These are phyloP conservation scores for Pluvianellus socialis DNA, from an alignment of 2,113 vertebrate genomes.

Conservation along the genomic window DNA sequence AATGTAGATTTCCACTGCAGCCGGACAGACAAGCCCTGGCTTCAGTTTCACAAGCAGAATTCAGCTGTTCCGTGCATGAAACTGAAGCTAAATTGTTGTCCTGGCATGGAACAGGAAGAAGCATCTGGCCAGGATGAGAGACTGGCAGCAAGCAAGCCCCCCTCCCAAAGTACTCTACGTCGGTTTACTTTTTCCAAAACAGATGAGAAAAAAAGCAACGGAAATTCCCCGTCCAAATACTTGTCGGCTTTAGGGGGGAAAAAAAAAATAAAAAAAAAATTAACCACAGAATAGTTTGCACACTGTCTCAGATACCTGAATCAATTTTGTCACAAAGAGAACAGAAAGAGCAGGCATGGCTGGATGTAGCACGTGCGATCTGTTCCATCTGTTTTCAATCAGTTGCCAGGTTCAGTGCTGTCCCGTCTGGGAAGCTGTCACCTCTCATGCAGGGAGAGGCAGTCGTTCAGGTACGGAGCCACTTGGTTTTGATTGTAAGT, in stretches of 20 bases:
- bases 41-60: not conserved
- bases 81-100: not conserved
- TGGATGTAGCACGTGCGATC: not conserved
- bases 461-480: not conserved
- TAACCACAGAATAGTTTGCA: not conserved
- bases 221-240: not conserved
- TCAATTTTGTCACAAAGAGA: not conserved
- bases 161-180: not conserved
- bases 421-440: not conserved
- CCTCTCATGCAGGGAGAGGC: not conserved
- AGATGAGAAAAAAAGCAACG: not conserved
- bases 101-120: not conserved
- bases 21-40: not conserved
- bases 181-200: not conserved
- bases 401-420: not conserved
- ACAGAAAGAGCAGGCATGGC: not conserved
- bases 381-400: not conserved
- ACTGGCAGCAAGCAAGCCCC: not conserved
- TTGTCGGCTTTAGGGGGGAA: not conserved
- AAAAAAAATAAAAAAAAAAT: not conserved
- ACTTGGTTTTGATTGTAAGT: not conserved
- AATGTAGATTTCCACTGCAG: not conserved
- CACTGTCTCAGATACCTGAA: not conserved
- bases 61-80: not conserved
- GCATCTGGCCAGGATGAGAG: not conserved